phyloP scores from a whole-genome alignment of 2,797 vertebrate genomes.

The Propithecus deckenii region DNA sequence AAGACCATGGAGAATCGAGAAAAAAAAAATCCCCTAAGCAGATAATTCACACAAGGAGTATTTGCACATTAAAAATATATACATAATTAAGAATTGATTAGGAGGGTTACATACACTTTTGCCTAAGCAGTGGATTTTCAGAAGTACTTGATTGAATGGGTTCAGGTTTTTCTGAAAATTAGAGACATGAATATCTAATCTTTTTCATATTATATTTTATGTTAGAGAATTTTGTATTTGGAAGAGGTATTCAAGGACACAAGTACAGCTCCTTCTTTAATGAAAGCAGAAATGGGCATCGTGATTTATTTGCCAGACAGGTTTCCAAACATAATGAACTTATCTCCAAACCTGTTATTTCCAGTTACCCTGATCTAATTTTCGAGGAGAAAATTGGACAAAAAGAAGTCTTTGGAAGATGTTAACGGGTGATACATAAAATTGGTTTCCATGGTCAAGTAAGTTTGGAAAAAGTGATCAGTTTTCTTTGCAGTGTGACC shows the following conservation, averaged over 20 bases:
- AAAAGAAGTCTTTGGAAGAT: slow-evolving; percentile 3
- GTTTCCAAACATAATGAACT: background rate
- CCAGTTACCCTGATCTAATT: background rate
- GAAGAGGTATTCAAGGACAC: background rate
- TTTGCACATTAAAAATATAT: slow-evolving; percentile 9
- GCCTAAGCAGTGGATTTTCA: background rate
- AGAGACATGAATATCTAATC: background rate
- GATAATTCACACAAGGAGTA: slow-evolving; percentile 27
- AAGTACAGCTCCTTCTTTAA: background rate
- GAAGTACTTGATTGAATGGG: background rate
- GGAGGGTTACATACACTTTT: background rate
- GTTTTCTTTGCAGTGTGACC: background rate
- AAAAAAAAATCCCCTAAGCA: slow-evolving; percentile 14
- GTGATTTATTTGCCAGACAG: background rate
- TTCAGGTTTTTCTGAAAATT: slow-evolving; percentile 34
- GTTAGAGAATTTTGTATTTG: background rate
- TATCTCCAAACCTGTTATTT: slow-evolving; percentile 7
- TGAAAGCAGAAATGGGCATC: background rate
- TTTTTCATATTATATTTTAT: background rate
- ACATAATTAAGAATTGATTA: background rate
- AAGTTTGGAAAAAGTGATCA: background rate
- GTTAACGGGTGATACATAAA: background rate
- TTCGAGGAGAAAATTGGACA: background rate
- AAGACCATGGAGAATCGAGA: background rate
- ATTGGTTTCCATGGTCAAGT: background rate